These are phyloP conservation scores for Xenopus borealis DNA, from an alignment of 2,113 vertebrate species.

Conservation along the genomic window DNA sequence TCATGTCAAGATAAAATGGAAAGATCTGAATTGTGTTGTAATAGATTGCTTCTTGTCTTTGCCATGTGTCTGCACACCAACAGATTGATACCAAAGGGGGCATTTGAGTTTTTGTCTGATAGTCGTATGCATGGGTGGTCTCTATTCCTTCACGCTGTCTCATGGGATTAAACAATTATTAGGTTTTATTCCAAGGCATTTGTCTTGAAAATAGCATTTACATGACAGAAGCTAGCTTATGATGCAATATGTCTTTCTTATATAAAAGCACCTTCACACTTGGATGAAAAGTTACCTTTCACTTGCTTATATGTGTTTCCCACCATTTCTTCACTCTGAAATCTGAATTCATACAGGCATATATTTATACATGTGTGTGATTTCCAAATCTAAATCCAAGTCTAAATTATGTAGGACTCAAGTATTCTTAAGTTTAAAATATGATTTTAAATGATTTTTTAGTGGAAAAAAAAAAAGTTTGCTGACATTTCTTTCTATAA, in stretches of 20 bases:
- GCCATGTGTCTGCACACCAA: slow-evolving; percentile 59
- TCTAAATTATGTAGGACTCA: background rate
- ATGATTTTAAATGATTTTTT: background rate
- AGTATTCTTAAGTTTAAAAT: background rate
- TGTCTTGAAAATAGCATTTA: background rate
- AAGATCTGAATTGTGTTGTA: slow-evolving; percentile 56
- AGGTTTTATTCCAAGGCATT: slow-evolving; percentile 43
- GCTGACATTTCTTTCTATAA: slow-evolving; percentile 57
- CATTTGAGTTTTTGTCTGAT: slow-evolving; percentile 53
- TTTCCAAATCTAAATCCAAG: background rate
- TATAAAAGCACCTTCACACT: too few relatives aligned
- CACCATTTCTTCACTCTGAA: too few relatives aligned
- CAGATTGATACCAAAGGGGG: slow-evolving; percentile 59
- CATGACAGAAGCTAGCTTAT: background rate
- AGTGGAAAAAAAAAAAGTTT: slow-evolving; percentile 36
- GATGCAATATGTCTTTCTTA: background rate
- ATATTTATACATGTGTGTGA: background rate
- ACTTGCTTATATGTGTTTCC: too few relatives aligned
- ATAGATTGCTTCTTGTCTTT: slow-evolving; percentile 62
- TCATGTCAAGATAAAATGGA: slow-evolving; percentile 63
- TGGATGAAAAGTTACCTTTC: too few relatives aligned
- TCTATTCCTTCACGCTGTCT: slow-evolving; percentile 49
- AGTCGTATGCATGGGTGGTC: slow-evolving; percentile 48
- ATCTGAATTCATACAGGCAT: too few relatives aligned
- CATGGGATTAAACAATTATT: slow-evolving; percentile 56